Evolutionary conservation across 2,888 invertebrate species (phyloP).

Genomic region (Microplitis deprimator): DNA sequence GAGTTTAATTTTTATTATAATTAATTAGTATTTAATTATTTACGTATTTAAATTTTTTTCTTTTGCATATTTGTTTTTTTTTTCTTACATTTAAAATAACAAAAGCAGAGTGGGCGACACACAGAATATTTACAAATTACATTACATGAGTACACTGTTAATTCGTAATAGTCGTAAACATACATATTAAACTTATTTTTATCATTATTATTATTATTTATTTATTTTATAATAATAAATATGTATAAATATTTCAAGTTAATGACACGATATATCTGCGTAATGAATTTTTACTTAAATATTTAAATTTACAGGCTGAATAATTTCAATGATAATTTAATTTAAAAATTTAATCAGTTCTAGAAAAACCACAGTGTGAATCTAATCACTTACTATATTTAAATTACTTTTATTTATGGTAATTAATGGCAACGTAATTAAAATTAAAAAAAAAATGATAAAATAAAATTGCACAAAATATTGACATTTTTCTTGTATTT

Average conservation of each 20-base stretch:
- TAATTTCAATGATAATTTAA: not conserved
- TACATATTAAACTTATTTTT: constrained; percentile 50
- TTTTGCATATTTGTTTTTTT: constrained; percentile 36
- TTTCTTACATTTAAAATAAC: constrained; percentile 63
- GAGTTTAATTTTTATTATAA: constrained; percentile 52
- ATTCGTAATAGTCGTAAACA: constrained; percentile 60
- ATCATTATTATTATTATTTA: not conserved
- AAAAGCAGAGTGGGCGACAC: constrained; percentile 63
- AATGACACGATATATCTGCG: constrained; percentile 41
- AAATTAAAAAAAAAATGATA: not conserved
- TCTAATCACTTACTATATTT: not conserved
- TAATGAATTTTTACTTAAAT: constrained; percentile 17
- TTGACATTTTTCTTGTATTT: not conserved
- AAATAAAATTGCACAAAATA: constrained; percentile 30
- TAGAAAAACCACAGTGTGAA: not conserved
- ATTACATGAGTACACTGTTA: constrained; percentile 64
- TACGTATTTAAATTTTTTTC: constrained; percentile 54
- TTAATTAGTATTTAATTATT: not conserved
- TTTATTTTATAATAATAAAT: not conserved
- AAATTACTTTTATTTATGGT: not conserved
- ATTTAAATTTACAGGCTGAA: not conserved
- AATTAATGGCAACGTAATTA: not conserved
- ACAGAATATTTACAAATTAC: constrained; percentile 67
- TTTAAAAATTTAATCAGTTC: not conserved
- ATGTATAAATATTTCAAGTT: constrained; percentile 44